These are phyloP conservation scores for Tretioscincus oriximinensis DNA, from an alignment of 2,113 vertebrate species.

Conservation along the genomic window DNA sequence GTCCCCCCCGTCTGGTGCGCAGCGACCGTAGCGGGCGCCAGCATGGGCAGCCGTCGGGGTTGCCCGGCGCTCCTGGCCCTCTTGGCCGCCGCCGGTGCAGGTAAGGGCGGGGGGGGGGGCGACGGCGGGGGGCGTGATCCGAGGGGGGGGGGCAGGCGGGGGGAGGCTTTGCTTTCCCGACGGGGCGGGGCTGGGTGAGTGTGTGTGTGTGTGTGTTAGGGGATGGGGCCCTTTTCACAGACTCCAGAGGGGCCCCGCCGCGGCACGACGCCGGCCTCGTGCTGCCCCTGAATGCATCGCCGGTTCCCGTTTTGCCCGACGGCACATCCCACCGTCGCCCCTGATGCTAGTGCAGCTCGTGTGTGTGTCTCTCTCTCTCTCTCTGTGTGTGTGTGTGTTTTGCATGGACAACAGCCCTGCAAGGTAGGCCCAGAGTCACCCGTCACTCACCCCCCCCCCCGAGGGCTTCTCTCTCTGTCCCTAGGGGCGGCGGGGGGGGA, in stretches of 20 bases:
- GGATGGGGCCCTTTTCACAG: background rate
- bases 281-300: background rate
- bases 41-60: background rate
- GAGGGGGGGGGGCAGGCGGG: background rate
- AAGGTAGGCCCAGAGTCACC: background rate
- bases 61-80: constrained; percentile 17
- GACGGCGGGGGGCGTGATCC: background rate
- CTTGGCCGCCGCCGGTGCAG: constrained; percentile 28
- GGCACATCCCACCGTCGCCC: background rate
- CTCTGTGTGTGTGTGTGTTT: no score
- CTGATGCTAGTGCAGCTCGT: no score
- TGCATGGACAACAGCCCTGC: background rate
- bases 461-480: no score
- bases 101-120: background rate
- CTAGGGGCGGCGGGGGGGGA: no score
- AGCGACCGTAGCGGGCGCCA: background rate
- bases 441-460: no score
- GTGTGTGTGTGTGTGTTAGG: background rate
- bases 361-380: no score
- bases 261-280: no score
- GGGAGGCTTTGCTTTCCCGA: background rate
- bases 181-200: no score
- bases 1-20: no score
- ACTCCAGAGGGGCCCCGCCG: no score
- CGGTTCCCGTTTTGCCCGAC: background rate